Conservation (phyloP, 2,113 vertebrate genomes). For the Pteruthius melanotis region DNA sequence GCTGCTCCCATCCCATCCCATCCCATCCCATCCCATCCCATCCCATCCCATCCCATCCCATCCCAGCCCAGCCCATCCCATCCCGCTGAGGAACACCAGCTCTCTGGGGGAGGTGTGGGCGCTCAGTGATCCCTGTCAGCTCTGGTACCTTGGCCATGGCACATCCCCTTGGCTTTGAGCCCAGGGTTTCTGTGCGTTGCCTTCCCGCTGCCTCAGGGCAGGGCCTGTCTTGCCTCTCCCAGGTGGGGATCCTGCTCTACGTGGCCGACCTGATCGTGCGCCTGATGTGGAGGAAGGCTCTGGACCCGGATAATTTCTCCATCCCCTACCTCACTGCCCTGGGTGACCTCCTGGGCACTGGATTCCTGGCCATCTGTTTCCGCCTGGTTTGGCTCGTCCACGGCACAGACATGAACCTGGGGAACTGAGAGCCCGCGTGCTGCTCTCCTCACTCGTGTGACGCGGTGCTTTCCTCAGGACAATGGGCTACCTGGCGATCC, state of each 20-base stretch:
- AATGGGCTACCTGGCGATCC: background rate
- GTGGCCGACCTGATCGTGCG: slow-evolving; percentile 88
- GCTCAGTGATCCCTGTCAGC: background rate
- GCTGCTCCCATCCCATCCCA: background rate
- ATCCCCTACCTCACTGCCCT: slow-evolving; percentile 97
- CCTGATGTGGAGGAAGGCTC: slow-evolving; percentile 83
- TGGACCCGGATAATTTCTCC: slow-evolving; percentile 95
- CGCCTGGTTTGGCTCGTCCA: slow-evolving; percentile 53
- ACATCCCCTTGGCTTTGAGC: background rate
- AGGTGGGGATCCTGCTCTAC: slow-evolving; percentile 91
- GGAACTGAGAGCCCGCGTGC: background rate
- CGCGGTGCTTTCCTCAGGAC: background rate
- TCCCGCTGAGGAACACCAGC: fast-evolving
- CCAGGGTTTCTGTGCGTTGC: background rate
- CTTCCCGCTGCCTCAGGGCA: background rate
- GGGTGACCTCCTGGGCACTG: slow-evolving; percentile 91
- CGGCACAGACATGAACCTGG: background rate
- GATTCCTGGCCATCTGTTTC: slow-evolving; percentile 90
- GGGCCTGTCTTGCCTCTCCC: background rate
- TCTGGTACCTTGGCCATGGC: background rate
- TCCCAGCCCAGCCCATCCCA: background rate
- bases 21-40: background rate
- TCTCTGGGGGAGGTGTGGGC: background rate
- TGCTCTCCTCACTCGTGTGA: background rate
- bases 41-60: background rate